Evolutionary conservation across 2,888 invertebrate species (phyloP).

Genomic region (Spatulosminthurus flaviceps): DNA sequence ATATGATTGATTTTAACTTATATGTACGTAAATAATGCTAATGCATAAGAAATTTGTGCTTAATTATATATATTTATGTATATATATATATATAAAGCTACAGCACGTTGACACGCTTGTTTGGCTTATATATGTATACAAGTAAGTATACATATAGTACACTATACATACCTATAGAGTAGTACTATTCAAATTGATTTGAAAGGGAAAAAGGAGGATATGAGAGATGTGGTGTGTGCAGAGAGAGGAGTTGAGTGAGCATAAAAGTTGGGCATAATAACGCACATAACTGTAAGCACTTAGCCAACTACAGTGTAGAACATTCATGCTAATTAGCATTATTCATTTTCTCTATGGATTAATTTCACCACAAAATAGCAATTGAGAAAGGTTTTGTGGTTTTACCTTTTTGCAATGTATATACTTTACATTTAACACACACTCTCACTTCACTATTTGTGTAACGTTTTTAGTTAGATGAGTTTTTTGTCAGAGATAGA

Average conservation of each 20-base stretch:
- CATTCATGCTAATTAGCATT: constrained; percentile 8
- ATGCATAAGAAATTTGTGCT: no score
- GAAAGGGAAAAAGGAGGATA: neutral
- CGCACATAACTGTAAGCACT: constrained; percentile 14
- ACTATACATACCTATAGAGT: neutral
- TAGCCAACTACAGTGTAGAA: constrained; percentile 2
- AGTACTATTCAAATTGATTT: neutral
- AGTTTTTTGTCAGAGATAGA: no score
- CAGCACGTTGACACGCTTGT: no score
- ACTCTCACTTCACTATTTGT: no score
- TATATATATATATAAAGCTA: no score
- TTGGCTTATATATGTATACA: neutral
- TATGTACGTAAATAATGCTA: no score
- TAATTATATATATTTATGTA: no score
- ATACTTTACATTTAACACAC: no score
- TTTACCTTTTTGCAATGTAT: neutral
- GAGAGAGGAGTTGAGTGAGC: neutral
- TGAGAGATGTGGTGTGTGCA: neutral
- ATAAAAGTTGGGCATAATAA: neutral
- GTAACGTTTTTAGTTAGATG: no score
- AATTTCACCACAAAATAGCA: neutral
- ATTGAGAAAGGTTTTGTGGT: constrained; percentile 14
- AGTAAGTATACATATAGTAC: neutral
- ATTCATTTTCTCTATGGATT: constrained; percentile 5
- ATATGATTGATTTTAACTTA: no score